Percentiles rank a stretch among this genome's conserved stretches.
These are phyloP conservation scores for Kradibia gibbosae DNA, from an alignment of 1,140 invertebrate genomes.

Conservation along the genomic window DNA sequence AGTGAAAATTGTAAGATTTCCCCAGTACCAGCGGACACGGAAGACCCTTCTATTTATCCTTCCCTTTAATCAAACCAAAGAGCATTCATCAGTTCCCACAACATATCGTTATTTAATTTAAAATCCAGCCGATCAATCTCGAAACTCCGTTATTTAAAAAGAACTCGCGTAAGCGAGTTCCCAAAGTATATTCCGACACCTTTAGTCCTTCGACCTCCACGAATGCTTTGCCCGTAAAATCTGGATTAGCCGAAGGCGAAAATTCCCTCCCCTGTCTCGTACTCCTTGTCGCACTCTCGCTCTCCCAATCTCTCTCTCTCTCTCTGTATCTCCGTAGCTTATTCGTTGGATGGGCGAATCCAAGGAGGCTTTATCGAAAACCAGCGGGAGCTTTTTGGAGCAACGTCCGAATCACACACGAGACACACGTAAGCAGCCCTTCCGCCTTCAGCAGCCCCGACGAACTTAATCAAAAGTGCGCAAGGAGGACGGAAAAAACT, in stretches of 20 bases:
- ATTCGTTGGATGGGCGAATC: neutral
- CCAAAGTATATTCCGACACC: neutral
- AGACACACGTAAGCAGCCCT: neutral
- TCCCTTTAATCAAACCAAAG: neutral
- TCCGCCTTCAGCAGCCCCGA: too few relatives aligned
- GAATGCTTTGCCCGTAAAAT: neutral
- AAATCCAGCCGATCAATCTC: neutral
- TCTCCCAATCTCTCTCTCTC: slow-evolving; percentile 36
- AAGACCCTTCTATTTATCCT: neutral
- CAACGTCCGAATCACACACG: neutral
- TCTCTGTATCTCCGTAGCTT: slow-evolving; percentile 23
- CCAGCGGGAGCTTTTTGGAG: neutral
- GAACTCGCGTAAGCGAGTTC: neutral
- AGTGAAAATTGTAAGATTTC: neutral
- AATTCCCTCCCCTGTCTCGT: neutral
- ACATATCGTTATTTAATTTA: too few relatives aligned
- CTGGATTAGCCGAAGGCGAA: slow-evolving; percentile 3
- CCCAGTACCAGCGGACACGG: neutral
- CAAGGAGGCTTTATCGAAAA: slow-evolving; percentile 17
- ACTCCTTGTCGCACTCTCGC: slow-evolving; percentile 36
- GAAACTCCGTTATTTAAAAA: neutral
- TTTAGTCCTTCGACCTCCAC: neutral
- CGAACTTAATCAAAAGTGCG: neutral
- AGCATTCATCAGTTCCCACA: too few relatives aligned
- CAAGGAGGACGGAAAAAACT: neutral